Evolutionary conservation across 2,113 vertebrate genomes (phyloP), one percentile per base, ranked within the genome.

Genomic region (Bubalus kerabau): DNA sequence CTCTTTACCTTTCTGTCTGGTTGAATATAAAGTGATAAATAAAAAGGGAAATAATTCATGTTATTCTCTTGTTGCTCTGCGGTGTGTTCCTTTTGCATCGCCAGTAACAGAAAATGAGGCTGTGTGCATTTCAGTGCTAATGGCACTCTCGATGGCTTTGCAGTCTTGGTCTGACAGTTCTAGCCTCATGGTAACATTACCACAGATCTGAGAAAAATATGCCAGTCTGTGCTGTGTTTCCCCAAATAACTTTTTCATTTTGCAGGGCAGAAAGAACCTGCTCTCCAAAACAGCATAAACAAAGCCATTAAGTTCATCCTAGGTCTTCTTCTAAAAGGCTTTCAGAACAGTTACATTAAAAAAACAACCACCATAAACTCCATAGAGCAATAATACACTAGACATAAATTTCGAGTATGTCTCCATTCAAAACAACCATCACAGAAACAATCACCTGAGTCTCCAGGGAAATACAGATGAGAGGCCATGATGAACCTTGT

Each of bases 241-340:
- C 59, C 21, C 76, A 96, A 90, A 92, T 36, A 80, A 52, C 46
- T n/a, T 89, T 86, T 60, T 76, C 30, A 88, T 96, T 87, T 97
- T 92, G 6, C 40, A 92, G 28, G 43, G n/a, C 50, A 32, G 62
- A 86, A 89, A 82, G 82, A 87, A 80, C 2, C 32, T 52, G 14
- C 50, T 81, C 71, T 95, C 46, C 12, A 17, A n/a, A 96, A 89
- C 71, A 54, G 13, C 56, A 94, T 71, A 90, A 96, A 57, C 26
- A 78, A 93, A 98, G 28, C 21, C 50, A 86, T 82, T 87, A 87
- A 87, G 24, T 95, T 91, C 12, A 82, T 36, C 23, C 7, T n/a
- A n/a, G 57, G 3, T 16, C n/a, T 83, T 92, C 60, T 85, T 64
- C 52, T 74, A 64, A 81, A 94, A 96, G 60, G 17, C 60, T 56